Conservation (phyloP, 2,797 vertebrate genomes). For the Craterocephalus amniculus region DNA sequence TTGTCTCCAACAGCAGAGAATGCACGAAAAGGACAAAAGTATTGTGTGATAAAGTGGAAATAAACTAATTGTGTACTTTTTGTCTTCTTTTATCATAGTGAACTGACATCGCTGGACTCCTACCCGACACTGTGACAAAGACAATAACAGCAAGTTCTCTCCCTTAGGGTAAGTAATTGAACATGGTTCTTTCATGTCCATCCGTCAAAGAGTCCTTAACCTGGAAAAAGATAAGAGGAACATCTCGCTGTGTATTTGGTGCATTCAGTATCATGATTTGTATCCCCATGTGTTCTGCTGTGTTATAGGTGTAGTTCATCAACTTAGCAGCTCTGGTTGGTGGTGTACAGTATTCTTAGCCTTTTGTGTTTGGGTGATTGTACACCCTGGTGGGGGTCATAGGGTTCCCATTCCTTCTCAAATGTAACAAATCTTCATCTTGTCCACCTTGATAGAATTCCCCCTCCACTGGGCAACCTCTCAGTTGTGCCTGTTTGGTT, state of each 20-base stretch:
- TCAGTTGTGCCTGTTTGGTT: constrained; percentile 81
- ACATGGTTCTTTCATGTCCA: constrained; percentile 53
- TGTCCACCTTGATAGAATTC: constrained; percentile 81
- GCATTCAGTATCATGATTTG: constrained; percentile 38
- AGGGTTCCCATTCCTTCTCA: constrained; percentile 54
- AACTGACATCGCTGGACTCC: constrained; percentile 68
- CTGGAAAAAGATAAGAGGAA: constrained; percentile 47
- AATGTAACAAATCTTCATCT: constrained; percentile 82
- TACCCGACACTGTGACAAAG: constrained; percentile 67
- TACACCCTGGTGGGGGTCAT: constrained; percentile 63
- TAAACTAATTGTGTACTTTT: constrained; percentile 54
- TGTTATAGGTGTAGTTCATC: constrained; percentile 4
- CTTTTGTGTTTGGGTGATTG: constrained; percentile 51
- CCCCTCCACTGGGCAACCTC: constrained; percentile 78
- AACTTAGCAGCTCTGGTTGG: constrained; percentile 20
- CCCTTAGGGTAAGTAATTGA: constrained; percentile 77
- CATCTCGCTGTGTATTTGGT: constrained; percentile 18
- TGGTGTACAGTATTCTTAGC: constrained; percentile 33
- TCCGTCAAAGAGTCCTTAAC: constrained; percentile 51
- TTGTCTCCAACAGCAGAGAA: constrained; percentile 52
- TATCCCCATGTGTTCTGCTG: constrained; percentile 20
- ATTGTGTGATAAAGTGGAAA: constrained; percentile 18
- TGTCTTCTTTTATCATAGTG: constrained; percentile 64
- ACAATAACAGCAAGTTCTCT: constrained; percentile 71
- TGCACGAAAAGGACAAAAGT: constrained; percentile 6